Evolutionary conservation across 2,113 vertebrate species (phyloP).

Genomic region (Taurulus bubalis): DNA sequence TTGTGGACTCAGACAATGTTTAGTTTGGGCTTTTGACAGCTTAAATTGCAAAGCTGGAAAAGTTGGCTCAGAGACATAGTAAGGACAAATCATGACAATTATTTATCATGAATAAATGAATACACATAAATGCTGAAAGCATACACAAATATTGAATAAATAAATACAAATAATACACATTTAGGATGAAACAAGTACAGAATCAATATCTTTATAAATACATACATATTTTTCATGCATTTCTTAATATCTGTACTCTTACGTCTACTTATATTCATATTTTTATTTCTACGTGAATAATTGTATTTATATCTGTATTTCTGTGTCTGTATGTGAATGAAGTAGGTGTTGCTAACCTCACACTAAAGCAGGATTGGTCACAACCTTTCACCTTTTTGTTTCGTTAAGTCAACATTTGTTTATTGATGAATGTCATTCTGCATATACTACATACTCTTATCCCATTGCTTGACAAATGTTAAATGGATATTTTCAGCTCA

Average conservation of each 20-base stretch:
- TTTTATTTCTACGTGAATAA: not conserved
- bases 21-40: not conserved
- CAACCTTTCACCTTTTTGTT: no score
- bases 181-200: no score
- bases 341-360: not conserved
- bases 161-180: no score
- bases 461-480: not conserved
- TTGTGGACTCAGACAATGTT: slow-evolving; percentile 6
- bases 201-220: not conserved
- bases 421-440: not conserved
- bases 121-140: not conserved
- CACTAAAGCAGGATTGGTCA: no score
- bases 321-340: not conserved
- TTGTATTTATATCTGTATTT: not conserved
- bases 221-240: not conserved
- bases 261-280: not conserved
- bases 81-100: not conserved
- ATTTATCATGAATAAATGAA: not conserved
- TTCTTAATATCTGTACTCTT: not conserved
- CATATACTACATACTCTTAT: not conserved
- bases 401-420: not conserved
- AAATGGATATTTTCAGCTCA: not conserved
- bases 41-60: not conserved
- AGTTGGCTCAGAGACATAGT: not conserved
- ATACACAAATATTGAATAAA: no score